These are phyloP conservation scores for Cryptocheilus praepositus DNA, from an alignment of 2,888 invertebrate genomes.

Conservation along the genomic window DNA sequence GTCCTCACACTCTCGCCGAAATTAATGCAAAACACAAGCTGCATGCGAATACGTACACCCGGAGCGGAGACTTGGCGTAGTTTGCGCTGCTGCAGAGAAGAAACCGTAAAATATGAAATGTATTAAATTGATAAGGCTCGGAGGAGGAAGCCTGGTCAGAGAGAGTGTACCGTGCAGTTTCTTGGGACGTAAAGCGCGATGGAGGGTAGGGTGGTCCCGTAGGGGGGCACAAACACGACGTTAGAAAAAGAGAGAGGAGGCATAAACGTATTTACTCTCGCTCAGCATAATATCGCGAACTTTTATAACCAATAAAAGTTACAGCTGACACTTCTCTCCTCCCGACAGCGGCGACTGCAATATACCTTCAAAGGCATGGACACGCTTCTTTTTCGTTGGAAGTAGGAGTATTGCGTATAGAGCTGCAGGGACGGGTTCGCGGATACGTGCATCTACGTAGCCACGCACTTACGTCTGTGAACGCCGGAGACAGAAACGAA, in stretches of 20 bases:
- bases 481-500: slow-evolving; percentile 31
- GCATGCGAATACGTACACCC: slow-evolving; percentile 34
- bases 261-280: slow-evolving; percentile 69
- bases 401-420: background rate
- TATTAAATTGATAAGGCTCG: slow-evolving; percentile 68
- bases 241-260: slow-evolving; percentile 24
- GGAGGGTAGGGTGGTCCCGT: slow-evolving; percentile 11
- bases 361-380: slow-evolving; percentile 49
- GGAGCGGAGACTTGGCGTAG: slow-evolving; percentile 29
- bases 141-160: slow-evolving; percentile 14
- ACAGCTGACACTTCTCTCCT: slow-evolving; percentile 68
- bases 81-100: slow-evolving; percentile 19
- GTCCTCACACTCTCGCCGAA: background rate
- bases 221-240: slow-evolving; percentile 19
- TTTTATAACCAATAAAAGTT: slow-evolving; percentile 73
- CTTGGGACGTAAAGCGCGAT: slow-evolving; percentile 1
- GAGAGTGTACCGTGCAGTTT: slow-evolving; percentile 5
- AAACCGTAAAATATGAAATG: slow-evolving; percentile 67
- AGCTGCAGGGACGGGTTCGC: too few species aligned
- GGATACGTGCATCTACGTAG: background rate
- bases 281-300: slow-evolving; percentile 66
- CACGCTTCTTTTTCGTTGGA: slow-evolving; percentile 36
- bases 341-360: slow-evolving; percentile 45
- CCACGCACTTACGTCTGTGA: background rate
- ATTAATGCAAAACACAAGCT: slow-evolving; percentile 44